Conservation (phyloP, 1,140 invertebrate species). For the Ruditapes philippinarum region DNA sequence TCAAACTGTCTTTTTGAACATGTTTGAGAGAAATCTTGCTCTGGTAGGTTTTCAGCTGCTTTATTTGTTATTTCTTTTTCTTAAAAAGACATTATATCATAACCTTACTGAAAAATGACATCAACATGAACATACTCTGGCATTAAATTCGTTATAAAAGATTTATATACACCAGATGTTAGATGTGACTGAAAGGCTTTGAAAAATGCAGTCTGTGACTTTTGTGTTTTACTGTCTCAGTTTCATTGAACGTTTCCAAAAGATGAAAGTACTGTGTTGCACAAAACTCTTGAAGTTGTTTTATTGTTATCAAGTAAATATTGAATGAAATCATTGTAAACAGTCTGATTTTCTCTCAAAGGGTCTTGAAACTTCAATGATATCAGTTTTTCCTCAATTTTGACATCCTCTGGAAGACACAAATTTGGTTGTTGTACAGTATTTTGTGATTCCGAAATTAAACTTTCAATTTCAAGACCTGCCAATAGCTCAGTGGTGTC, state of each 20-base stretch:
- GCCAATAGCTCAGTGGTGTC: constrained; percentile 35
- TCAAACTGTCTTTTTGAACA: constrained; percentile 19
- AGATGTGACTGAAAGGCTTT: constrained; percentile 1
- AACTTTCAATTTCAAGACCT: constrained; percentile 30
- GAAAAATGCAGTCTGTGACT: constrained; percentile 33
- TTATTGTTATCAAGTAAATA: constrained; percentile 23
- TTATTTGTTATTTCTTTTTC: constrained; percentile 18
- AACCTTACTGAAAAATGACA: constrained; percentile 14
- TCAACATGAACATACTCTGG: constrained; percentile 9
- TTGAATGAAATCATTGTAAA: constrained; percentile 6
- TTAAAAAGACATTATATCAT: constrained; percentile 42
- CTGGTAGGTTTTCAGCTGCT: constrained; percentile 14
- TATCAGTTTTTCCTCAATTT: constrained; percentile 2
- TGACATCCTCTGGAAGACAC: neutral
- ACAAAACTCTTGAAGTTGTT: constrained; percentile 7
- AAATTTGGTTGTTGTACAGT: constrained; percentile 5
- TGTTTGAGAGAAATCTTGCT: neutral
- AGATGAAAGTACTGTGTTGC: constrained; percentile 18
- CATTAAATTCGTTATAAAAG: constrained; percentile 16
- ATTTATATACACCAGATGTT: constrained; percentile 19
- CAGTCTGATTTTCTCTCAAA: constrained; percentile 22
- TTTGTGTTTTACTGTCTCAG: neutral
- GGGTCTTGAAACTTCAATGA: constrained; percentile 14
- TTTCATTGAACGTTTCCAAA: neutral
- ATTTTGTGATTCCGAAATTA: constrained; percentile 6